Percentiles rank a stretch among this genome's conserved stretches.
phyloP scores from a whole-genome alignment of 2,888 invertebrate genomes.

The Cryptus viduatorius region DNA sequence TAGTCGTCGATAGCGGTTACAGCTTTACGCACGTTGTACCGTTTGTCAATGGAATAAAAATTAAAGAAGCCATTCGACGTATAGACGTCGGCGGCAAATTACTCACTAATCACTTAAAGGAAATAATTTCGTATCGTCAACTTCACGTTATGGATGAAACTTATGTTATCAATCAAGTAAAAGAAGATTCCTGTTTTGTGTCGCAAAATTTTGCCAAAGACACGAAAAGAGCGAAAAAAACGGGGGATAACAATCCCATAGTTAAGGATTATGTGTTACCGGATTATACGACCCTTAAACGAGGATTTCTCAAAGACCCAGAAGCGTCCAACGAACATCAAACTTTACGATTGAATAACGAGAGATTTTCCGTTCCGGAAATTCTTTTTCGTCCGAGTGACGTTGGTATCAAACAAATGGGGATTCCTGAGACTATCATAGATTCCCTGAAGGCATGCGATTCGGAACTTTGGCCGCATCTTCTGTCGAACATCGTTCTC shows the following conservation, averaged over 20 bases:
- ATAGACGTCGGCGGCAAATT: slow-evolving; percentile 99
- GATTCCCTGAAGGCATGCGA: slow-evolving; percentile 92
- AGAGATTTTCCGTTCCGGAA: slow-evolving; percentile 97
- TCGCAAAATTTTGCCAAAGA: slow-evolving; percentile 93
- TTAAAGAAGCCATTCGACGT: slow-evolving; percentile 90
- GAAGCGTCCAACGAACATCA: slow-evolving; percentile 88
- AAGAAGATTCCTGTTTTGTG: slow-evolving; percentile 98
- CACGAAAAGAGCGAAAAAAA: slow-evolving; percentile 89
- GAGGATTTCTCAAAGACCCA: slow-evolving; percentile 90
- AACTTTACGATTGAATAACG: slow-evolving; percentile 95
- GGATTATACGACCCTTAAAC: slow-evolving; percentile 95
- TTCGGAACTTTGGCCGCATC: slow-evolving; percentile 90
- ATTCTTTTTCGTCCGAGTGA: slow-evolving; percentile 97
- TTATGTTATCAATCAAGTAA: slow-evolving; percentile 98
- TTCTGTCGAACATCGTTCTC: slow-evolving; percentile 93
- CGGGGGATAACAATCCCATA: slow-evolving; percentile 89
- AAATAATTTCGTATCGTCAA: slow-evolving; percentile 97
- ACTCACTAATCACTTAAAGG: slow-evolving; percentile 98
- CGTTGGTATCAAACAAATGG: slow-evolving; percentile 96
- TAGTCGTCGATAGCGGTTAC: slow-evolving; percentile 97
- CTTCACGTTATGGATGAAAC: slow-evolving; percentile 99
- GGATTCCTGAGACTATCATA: slow-evolving; percentile 95
- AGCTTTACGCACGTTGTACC: slow-evolving; percentile 98
- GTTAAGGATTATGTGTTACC: slow-evolving; percentile 97
- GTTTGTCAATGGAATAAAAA: slow-evolving; percentile 90